These are phyloP conservation scores for Chlorospingus semifuscus DNA, from an alignment of 2,797 vertebrate genomes.

Conservation along the genomic window DNA sequence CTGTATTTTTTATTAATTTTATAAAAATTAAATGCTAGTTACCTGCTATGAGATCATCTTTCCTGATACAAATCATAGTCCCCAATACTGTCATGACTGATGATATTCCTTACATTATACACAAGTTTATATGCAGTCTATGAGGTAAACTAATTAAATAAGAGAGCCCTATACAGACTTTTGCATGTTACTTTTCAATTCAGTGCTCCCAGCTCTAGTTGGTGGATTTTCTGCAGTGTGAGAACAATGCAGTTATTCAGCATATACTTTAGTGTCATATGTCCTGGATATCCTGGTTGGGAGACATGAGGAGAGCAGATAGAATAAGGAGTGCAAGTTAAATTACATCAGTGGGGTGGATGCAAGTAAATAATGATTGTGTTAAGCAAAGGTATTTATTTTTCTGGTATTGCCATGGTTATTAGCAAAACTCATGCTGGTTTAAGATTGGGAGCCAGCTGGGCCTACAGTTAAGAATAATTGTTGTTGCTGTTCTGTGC, in stretches of 20 bases:
- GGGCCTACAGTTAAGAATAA: slow-evolving; percentile 11
- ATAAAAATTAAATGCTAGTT: background rate
- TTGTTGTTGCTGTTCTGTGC: background rate
- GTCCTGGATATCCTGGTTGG: background rate
- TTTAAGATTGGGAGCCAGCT: slow-evolving; percentile 10
- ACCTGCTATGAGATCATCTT: background rate
- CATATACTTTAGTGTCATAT: background rate
- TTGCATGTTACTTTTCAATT: background rate
- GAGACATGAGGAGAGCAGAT: background rate
- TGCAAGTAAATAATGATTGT: slow-evolving; percentile 12
- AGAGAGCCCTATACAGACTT: background rate
- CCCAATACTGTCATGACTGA: rapidly evolving
- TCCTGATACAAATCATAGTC: background rate
- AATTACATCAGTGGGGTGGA: background rate
- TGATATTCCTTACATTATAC: background rate
- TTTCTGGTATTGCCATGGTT: slow-evolving; percentile 7
- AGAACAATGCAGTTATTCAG: background rate
- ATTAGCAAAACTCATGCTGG: slow-evolving; percentile 27
- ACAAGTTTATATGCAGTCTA: background rate
- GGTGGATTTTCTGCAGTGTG: background rate
- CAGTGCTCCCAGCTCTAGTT: background rate
- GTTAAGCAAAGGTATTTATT: slow-evolving; percentile 20
- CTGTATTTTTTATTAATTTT: background rate
- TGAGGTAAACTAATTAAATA: background rate
- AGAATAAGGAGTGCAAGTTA: background rate